Conservation (phyloP, 2,888 invertebrate species). For the Epistrophella euchroma region DNA sequence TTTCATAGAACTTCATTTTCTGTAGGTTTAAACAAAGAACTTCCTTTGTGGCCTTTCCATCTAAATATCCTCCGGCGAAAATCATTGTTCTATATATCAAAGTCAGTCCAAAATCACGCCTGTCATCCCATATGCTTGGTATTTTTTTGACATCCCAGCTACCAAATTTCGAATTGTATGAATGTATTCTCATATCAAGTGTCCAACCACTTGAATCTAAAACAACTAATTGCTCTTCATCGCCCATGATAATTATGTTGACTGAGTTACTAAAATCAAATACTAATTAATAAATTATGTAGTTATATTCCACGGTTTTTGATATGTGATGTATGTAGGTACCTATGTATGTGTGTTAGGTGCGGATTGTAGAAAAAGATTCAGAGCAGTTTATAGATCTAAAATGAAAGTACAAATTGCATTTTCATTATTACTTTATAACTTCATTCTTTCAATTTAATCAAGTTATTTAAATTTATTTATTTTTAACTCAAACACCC, state of each 20-base stretch:
- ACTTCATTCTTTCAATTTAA: too few species aligned
- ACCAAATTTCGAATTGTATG: not conserved
- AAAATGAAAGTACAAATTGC: too few species aligned
- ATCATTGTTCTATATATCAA: not conserved
- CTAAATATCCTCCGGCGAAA: not conserved
- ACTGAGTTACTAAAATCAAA: not conserved
- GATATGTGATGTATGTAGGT: too few species aligned
- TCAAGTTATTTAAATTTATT: too few species aligned
- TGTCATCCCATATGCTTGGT: not conserved
- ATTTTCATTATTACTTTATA: too few species aligned
- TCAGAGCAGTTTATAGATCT: too few species aligned
- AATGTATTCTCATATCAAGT: not conserved
- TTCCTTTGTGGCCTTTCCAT: not conserved
- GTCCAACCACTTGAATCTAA: not conserved
- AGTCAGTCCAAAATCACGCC: not conserved
- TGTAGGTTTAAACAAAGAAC: slow-evolving; percentile 1
- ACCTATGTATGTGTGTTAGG: too few species aligned
- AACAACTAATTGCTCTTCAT: not conserved
- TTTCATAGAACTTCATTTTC: slow-evolving; percentile 1
- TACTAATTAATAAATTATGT: too few species aligned
- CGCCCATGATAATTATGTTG: not conserved
- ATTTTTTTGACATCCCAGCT: not conserved
- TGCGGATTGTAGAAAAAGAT: too few species aligned
- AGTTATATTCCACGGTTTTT: too few species aligned
- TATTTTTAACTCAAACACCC: too few species aligned